These are phyloP conservation scores for Corynorhinus townsendii DNA, from an alignment of 2,113 vertebrate species.

Conservation along the genomic window DNA sequence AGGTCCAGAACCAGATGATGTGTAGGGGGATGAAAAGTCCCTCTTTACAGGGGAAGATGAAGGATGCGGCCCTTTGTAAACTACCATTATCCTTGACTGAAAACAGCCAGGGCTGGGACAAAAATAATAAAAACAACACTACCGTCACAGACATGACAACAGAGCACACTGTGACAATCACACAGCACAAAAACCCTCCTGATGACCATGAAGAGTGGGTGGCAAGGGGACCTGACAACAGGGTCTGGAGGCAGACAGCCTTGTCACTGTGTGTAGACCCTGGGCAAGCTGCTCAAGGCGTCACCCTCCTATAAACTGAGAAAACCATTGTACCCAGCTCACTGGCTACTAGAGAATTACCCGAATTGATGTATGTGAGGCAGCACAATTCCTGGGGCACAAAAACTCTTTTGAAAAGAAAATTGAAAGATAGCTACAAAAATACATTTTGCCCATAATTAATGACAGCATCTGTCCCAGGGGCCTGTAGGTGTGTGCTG, in stretches of 20 bases:
- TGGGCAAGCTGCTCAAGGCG: not conserved
- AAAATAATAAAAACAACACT: not conserved
- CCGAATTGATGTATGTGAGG: not conserved
- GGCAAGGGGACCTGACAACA: not conserved
- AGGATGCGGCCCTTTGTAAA: not conserved
- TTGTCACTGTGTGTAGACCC: not conserved
- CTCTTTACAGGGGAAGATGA: not conserved
- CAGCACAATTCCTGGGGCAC: not conserved
- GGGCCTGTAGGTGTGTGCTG: accelerated
- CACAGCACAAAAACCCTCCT: not conserved
- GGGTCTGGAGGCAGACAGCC: not conserved
- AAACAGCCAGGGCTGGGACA: not conserved
- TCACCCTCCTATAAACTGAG: not conserved
- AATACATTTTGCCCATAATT: not conserved
- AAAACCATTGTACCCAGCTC: not conserved
- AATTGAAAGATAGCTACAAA: not conserved
- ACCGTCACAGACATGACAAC: accelerated
- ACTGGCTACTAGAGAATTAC: not conserved
- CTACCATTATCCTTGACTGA: not conserved
- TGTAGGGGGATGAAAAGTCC: not conserved
- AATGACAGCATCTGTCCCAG: not conserved
- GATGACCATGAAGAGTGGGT: not conserved
- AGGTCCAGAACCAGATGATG: not conserved
- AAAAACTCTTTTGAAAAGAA: not conserved
- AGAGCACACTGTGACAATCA: not conserved